Base-by-base conservation (phyloP, 2,888 invertebrate species). In the Epirrita christyi region DNA sequence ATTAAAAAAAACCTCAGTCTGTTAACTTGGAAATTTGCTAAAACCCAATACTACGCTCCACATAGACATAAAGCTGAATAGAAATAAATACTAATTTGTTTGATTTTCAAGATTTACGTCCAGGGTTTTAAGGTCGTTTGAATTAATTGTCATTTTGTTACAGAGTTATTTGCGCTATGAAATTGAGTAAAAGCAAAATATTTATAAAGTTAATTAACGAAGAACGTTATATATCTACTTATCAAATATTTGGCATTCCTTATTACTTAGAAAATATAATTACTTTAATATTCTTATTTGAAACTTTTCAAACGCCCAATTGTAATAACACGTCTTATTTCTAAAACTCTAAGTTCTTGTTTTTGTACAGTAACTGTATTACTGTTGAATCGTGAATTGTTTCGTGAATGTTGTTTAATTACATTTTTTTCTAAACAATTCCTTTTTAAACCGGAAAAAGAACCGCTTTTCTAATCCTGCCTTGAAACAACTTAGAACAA, bases 1-100 rank as follows among this genome's bases (percentile, higher is more conserved):
- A 71, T 73, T 73, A 69, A 73, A 74, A n/a, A n/a, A 72, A 75
- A 72, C 70, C 70, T 75, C 32, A 56, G 37, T 52, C 59, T 48
- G 59, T 56, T 46, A 65, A 55, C 61, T 68, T 55, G 7, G 47
- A 54, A 60, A 50, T 62, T n/a, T 63, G 64, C 62, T 61, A 49
- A 59, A 59, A 61, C 44, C 48, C 37, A 65, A 65, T 58, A 63
- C 36, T 14, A 46, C 2, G 37, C n/a, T 34, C 47, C 10, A 42
- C 27, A 49, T 44, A 21, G 21, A 21, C 21, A 21, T 21, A 21
- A 21, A 3, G 2, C 21, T 21, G n/a, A n/a, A 32, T 34, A 40
- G 6, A 9, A 11, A 6, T 53, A 48, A 28, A 48, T 46, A 55
- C 11, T 42, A 43, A 54, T 47, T 57, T 44, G 41, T 40, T 54